Conservation (phyloP, 2,888 invertebrate genomes). For the Eurytoma californica region DNA sequence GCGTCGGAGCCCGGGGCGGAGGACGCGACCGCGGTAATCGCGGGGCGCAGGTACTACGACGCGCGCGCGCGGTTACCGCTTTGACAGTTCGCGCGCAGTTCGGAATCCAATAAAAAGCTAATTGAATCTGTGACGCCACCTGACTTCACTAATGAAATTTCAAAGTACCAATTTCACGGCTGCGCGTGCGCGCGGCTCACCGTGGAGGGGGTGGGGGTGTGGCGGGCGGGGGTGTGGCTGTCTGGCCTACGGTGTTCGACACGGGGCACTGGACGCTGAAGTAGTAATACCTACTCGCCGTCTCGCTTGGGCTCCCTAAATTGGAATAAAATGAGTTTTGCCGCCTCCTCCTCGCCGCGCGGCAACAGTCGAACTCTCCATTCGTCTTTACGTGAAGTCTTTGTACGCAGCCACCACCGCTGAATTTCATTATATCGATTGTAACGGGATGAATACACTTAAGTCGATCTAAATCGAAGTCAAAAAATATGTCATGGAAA, state of each 20-base stretch:
- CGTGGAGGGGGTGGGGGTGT: constrained; percentile 60
- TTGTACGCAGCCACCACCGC: not conserved
- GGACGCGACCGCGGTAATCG: not conserved
- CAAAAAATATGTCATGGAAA: not conserved
- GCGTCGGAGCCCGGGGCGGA: no score
- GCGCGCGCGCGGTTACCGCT: constrained; percentile 65
- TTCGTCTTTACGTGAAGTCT: constrained; percentile 7
- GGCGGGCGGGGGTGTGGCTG: constrained; percentile 37
- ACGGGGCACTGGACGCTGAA: constrained; percentile 62
- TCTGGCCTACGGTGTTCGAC: constrained; percentile 58
- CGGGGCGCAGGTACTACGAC: not conserved
- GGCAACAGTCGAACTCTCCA: not conserved
- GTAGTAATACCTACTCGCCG: constrained; percentile 61
- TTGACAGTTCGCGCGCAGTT: constrained; percentile 72
- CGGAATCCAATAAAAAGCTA: constrained; percentile 74
- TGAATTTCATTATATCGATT: no score
- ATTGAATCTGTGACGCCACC: constrained; percentile 75
- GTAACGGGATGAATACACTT: not conserved
- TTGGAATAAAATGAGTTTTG: constrained; percentile 67
- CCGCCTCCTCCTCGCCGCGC: not conserved
- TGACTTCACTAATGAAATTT: constrained; percentile 75
- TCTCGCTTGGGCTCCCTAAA: constrained; percentile 62
- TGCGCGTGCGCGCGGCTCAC: constrained; percentile 63
- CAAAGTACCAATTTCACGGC: constrained; percentile 75
- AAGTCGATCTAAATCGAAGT: not conserved